Base-by-base conservation (phyloP, 2,797 vertebrate species). In the Lagothrix lagotricha region DNA sequence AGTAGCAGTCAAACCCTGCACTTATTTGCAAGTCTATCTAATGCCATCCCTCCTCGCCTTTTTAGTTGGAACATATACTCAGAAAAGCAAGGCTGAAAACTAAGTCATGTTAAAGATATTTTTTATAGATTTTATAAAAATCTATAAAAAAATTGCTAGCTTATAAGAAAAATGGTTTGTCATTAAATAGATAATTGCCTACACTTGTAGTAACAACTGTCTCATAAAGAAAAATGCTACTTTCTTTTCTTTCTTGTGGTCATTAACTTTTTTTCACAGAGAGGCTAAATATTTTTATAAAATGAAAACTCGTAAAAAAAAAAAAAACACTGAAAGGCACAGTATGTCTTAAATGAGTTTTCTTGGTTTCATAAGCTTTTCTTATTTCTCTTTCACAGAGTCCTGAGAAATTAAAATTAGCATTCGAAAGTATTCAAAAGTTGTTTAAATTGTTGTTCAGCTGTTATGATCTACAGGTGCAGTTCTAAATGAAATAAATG, bases 341-440 rank as follows among this genome's bases (percentile, higher is more conserved):
- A 98, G 77, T 64, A 83, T 97, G 96, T 97, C 98, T 98, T 99
- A 99, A 99, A 99, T 98, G 98, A 98, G 98, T 98, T 97, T 97
- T 99, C 98, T 98, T 99, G 97, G 98, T 99, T 99, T 99, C 99
- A 98, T 93, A 99, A 98, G 98, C 97, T 98, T 98, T 99, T 99
- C 98, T 99, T 99, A 99, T 99, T 99, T 99, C 98, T 98, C 98
- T 98, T 98, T 99, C 98, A 98, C 91, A 98, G 98, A 98, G 97
- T 97, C 79, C 86, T 98, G 97, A 98, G 94, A 98, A 98, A 98
- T 98, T 98, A 98, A 99, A 99, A 99, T 99, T 99, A 99, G 99
- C 98, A 98, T 98, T 99, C 99, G 99, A 99, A 99, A 99, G 98
- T 98, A 98, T 98, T 99, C 97, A 98, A 98, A 98, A 98, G 96